Percentiles rank a stretch among this genome's conserved stretches.
Evolutionary conservation across 1,140 invertebrate genomes (phyloP).

Genomic region (Cotesia chilonis): DNA sequence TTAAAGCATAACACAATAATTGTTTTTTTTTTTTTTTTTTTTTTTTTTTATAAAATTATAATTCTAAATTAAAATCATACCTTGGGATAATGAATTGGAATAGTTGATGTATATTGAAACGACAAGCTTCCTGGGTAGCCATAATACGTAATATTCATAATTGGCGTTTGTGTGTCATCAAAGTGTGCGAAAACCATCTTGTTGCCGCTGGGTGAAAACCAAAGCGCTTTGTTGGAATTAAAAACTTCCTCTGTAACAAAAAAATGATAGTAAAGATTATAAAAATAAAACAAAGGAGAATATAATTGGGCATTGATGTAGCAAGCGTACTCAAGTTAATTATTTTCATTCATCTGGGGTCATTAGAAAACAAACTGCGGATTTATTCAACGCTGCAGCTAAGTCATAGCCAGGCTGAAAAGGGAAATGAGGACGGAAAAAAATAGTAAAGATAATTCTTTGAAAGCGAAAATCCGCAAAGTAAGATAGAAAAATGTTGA

Average conservation of each 20-base stretch:
- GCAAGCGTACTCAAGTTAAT: too few relatives aligned
- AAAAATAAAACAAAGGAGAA: conserved; percentile 12
- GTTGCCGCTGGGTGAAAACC: conserved; percentile 87
- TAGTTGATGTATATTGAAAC: conserved; percentile 70
- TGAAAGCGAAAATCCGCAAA: neutral
- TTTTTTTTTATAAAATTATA: too few relatives aligned
- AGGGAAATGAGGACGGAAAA: neutral
- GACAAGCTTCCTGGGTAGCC: conserved; percentile 69
- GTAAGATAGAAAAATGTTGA: neutral
- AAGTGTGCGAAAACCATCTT: conserved; percentile 85
- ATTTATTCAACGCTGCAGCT: too few relatives aligned
- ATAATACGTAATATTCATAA: conserved; percentile 72
- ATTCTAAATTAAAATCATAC: conserved; percentile 57
- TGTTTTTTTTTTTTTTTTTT: too few relatives aligned
- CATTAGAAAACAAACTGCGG: too few relatives aligned
- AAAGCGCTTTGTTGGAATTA: conserved; percentile 82
- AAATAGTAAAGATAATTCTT: neutral
- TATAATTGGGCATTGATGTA: neutral
- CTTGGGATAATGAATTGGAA: conserved; percentile 86
- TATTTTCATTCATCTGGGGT: too few relatives aligned
- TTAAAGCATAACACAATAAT: too few relatives aligned
- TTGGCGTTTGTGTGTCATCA: conserved; percentile 75
- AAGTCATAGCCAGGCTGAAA: too few relatives aligned
- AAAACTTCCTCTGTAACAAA: conserved; percentile 87
- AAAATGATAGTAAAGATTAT: conserved; percentile 40